Base-by-base conservation (phyloP, 2,113 vertebrate species). In the Oncorhynchus clarkii region DNA sequence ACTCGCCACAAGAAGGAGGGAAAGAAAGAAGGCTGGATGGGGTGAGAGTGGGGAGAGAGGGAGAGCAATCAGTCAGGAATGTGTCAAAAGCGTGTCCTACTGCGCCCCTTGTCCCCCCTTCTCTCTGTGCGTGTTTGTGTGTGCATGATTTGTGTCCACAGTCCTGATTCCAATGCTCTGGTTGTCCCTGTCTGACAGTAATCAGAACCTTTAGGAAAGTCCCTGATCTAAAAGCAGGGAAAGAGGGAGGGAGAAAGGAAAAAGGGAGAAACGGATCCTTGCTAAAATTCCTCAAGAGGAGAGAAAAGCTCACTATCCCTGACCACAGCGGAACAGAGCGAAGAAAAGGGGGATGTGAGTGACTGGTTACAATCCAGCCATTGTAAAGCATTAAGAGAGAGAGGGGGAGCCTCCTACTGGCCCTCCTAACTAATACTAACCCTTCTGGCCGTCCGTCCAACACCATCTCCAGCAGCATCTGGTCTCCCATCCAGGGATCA, bases 181-280 rank as follows among this genome's bases (percentile, higher is more conserved):
- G 82, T 82, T 83, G 81, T 79, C 86, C 87, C 84, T 78, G 90
- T 88, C 85, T 91, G 87, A 91, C 87, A 90, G 86, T 85, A 88
- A 91, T 89, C 85, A 90, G 87, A 93, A 88, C 81, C 86, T 86
- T 88, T 85, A 91, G 90, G 89, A 92, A 90, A 88, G 84, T 90
- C 90, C 89, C 90, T 80, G 87, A 89, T 88, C 86, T 82, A 79
- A 78, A 89, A 87, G 86, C 89, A 88, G 67, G 8, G 22, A 26
- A 5, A 34, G 29, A 62, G 62, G 80, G 72, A 66, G 51, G 71
- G 64, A 66, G 64, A 14, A 9, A 29, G 26, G 14, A 29, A 26
- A 66, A 24, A 66, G 26, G 14, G 64, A 66, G 64, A 27, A 54
- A 54, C 4, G 16, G 16, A 54, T 54, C 51, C 51, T 4, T 13